Evolutionary conservation across 2,888 invertebrate species (phyloP).

Genomic region (Frankliniella intonsa): DNA sequence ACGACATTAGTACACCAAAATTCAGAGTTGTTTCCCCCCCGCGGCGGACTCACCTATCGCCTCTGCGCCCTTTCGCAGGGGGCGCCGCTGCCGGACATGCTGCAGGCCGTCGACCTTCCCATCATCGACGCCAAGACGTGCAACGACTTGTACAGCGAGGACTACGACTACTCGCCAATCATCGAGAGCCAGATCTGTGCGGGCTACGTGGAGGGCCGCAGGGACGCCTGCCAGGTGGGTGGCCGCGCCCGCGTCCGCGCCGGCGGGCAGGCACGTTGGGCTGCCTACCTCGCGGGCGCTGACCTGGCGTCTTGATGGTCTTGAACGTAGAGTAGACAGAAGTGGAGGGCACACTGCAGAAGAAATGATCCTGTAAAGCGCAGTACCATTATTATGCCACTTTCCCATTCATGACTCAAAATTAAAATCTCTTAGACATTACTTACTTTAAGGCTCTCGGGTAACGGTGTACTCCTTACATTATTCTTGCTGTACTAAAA

Average conservation of each 20-base stretch:
- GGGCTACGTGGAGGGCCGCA: slow-evolving; percentile 31
- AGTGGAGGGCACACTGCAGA: not conserved
- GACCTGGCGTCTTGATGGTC: not conserved
- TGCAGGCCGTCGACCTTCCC: slow-evolving; percentile 33
- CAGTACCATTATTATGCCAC: not conserved
- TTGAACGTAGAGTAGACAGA: not conserved
- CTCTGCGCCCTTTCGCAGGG: not conserved
- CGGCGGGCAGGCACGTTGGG: not conserved
- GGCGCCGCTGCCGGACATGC: not conserved
- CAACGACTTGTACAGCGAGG: slow-evolving; percentile 22
- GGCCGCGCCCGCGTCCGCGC: not conserved
- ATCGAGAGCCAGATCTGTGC: slow-evolving; percentile 34
- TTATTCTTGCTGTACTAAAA: too few relatives aligned
- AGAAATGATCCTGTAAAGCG: not conserved
- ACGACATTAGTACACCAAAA: too few relatives aligned
- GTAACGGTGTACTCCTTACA: too few relatives aligned
- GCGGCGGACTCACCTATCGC: not conserved
- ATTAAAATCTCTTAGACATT: not conserved
- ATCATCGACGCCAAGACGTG: slow-evolving; percentile 31
- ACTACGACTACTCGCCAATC: slow-evolving; percentile 24
- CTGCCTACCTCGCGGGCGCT: not conserved
- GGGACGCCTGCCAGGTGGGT: slow-evolving; percentile 33
- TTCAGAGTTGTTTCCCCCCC: too few relatives aligned
- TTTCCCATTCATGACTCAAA: too few relatives aligned
- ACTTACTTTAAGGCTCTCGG: not conserved